Evolutionary conservation across 2,797 vertebrate species (phyloP).

Genomic region (Cottoperca gobio): DNA sequence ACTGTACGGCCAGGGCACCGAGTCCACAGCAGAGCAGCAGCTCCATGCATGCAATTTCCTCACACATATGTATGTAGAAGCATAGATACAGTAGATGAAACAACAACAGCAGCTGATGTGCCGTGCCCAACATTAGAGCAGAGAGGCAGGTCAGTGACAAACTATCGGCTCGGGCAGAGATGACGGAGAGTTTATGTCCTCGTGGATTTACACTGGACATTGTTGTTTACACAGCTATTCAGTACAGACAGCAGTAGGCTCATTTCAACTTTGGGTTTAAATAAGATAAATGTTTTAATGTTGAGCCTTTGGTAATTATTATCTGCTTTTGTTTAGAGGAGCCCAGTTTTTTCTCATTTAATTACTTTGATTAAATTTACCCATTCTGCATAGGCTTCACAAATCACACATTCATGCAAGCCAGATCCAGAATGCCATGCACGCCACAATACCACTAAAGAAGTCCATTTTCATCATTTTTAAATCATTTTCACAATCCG

Average conservation of each 20-base stretch:
- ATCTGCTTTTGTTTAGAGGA: not conserved
- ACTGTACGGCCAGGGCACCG: constrained; percentile 65
- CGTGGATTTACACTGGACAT: constrained; percentile 1
- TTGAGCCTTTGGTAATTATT: not conserved
- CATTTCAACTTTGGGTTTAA: not conserved
- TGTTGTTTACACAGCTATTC: constrained; percentile 22
- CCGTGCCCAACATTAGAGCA: constrained; percentile 42
- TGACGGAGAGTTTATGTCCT: constrained; percentile 47
- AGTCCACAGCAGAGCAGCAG: constrained; percentile 63
- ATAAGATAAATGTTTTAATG: not conserved
- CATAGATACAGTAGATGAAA: constrained; percentile 44
- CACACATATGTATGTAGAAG: constrained; percentile 49
- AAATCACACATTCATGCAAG: not conserved
- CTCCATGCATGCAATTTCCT: constrained; percentile 52
- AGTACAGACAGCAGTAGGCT: constrained; percentile 6
- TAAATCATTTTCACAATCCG: not conserved
- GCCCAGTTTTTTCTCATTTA: not conserved
- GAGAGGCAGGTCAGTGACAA: constrained; percentile 51
- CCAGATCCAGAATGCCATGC: not conserved
- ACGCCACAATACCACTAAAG: not conserved
- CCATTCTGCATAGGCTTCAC: not conserved
- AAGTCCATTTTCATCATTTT: too few relatives aligned
- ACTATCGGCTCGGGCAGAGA: constrained; percentile 22
- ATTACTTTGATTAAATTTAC: not conserved
- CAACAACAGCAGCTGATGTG: constrained; percentile 47